Base-by-base conservation (phyloP, 2,797 vertebrate species). In the Sciurus vulgaris region DNA sequence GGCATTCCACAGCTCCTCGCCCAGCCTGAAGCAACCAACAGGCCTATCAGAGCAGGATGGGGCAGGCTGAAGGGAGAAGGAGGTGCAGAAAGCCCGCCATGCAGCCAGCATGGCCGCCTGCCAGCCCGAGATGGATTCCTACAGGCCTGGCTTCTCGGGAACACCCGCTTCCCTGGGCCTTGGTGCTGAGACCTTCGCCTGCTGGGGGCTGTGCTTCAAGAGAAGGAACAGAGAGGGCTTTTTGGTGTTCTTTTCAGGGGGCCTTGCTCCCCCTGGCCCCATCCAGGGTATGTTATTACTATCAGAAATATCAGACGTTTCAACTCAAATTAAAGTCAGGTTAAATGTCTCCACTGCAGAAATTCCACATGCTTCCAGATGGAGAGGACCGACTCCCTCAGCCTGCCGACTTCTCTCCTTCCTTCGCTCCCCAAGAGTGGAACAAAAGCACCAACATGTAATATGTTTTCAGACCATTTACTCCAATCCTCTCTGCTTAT, bases 291-390 rank as follows among this genome's bases (percentile, higher is more conserved):
- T 76, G 97, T 97, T 98, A 98, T 98, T 97, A 74, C 98, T 98
- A 98, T 98, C 98, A 98, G 97, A 98, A 98, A 98, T 98, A 98
- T 98, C 98, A 98, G 98, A 97, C 89, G 12, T 97, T 98, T 98
- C 90, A 89, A 96, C 96, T 98, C 98, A 98, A 98, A 98, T 98
- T 98, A 98, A 98, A 98, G 97, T 98, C 97, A 98, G 97, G 98
- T 98, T 98, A 98, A 98, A 98, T 96, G 97, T 98, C 98, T 98
- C 97, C 77, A 96, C 97, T 86, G 97, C 88, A 98, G 79, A 97
- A 98, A 98, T 96, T 93, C 97, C 98, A 96, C 98, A 97, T 94
- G 96, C 97, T 98, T 98, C 98, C 98, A 98, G 98, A 98, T 98
- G 98, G 98, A 98, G 97, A 98, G 96, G 97, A 98, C 97, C 0